Conservation (phyloP, 2,797 vertebrate genomes). For the Streptopelia turtur region DNA sequence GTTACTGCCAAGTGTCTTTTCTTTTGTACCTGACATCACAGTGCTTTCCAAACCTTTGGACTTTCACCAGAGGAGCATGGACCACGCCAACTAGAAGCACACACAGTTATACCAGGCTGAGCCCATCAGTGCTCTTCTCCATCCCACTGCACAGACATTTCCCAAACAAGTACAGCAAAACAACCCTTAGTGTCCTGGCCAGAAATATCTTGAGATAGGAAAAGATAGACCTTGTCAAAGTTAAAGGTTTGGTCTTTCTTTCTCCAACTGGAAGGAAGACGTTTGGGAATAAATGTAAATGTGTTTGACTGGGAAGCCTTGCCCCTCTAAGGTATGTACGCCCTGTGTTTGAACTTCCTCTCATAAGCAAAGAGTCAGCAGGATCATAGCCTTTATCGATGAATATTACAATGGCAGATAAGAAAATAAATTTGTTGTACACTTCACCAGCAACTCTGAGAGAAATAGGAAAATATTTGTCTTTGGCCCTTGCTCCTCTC, state of each 20-base stretch:
- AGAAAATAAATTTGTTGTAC: background rate
- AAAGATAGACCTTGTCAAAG: background rate
- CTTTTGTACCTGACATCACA: background rate
- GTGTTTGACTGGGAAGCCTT: background rate
- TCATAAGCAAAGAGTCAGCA: background rate
- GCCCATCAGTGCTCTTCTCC: background rate
- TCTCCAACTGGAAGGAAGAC: background rate
- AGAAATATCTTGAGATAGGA: background rate
- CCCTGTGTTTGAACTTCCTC: background rate
- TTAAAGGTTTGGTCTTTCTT: background rate
- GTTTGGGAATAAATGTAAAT: background rate
- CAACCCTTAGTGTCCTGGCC: background rate
- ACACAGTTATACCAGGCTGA: accelerated
- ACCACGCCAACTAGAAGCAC: background rate
- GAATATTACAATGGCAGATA: background rate
- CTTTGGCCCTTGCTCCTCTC: background rate
- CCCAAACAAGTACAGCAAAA: background rate
- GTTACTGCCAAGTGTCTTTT: background rate
- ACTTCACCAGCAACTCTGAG: background rate
- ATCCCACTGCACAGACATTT: background rate
- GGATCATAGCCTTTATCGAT: background rate
- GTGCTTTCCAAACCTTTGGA: background rate
- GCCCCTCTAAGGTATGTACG: accelerated
- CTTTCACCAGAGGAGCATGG: background rate
- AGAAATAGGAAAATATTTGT: background rate